These are phyloP conservation scores for Tupaia chinensis DNA, from an alignment of 2,113 vertebrate species.

Conservation along the genomic window DNA sequence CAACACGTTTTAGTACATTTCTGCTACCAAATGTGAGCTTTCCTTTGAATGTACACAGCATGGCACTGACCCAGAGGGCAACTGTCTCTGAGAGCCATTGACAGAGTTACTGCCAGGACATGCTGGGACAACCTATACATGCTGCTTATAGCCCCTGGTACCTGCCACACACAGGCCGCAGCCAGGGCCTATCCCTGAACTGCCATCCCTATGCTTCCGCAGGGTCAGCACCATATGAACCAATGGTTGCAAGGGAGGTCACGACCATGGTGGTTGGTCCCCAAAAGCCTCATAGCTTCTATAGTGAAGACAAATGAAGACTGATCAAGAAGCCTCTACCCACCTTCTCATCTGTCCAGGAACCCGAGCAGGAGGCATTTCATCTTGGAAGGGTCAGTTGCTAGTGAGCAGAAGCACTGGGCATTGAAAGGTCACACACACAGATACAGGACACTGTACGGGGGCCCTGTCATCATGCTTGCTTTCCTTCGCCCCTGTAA, in stretches of 20 bases:
- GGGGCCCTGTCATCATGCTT: not conserved
- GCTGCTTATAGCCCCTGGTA: not conserved
- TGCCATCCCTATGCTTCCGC: not conserved
- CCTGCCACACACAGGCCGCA: not conserved
- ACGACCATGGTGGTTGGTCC: not conserved
- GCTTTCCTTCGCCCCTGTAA: not conserved
- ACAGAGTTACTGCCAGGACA: not conserved
- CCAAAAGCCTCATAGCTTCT: not conserved
- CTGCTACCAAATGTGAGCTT: not conserved
- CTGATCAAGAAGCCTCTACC: not conserved
- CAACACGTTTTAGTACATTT: not conserved
- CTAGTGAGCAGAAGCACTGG: not conserved
- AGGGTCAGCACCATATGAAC: not conserved
- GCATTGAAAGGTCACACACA: not conserved
- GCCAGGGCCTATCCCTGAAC: not conserved
- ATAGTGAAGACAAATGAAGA: not conserved
- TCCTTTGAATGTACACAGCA: constrained; percentile 27
- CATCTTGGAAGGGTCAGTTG: not conserved
- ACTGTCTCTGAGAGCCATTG: not conserved
- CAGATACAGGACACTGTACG: not conserved
- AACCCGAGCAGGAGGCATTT: not conserved
- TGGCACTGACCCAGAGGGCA: not conserved
- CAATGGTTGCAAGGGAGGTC: not conserved
- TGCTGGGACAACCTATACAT: not conserved
- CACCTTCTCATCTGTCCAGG: not conserved